phyloP scores from a whole-genome alignment of 2,113 vertebrate species.

The Oxyruncus cristatus region DNA sequence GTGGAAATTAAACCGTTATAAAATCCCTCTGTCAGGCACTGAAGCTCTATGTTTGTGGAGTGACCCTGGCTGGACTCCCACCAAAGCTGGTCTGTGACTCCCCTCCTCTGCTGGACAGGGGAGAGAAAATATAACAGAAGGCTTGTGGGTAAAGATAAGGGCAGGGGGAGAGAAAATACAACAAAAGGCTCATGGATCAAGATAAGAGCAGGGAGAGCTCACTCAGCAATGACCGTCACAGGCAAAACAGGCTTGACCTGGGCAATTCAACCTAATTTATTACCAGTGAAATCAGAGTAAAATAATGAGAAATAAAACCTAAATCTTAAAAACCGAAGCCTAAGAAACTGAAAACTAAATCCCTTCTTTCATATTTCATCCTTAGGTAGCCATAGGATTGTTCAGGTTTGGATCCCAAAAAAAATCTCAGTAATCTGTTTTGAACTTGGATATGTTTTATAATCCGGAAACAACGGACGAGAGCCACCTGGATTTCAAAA shows the following conservation, averaged over 20 bases:
- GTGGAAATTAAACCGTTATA: not conserved
- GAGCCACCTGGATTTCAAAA: not conserved
- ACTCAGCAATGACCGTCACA: not conserved
- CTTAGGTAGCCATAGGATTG: not conserved
- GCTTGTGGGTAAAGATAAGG: not conserved
- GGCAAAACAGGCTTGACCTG: not conserved
- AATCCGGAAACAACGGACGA: not conserved
- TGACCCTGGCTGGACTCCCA: not conserved
- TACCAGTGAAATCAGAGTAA: not conserved
- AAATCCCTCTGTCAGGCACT: not conserved
- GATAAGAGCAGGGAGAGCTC: not conserved
- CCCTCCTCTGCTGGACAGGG: not conserved
- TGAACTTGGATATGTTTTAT: not conserved
- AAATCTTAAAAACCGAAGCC: not conserved
- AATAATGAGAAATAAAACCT: not conserved
- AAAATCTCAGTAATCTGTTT: not conserved
- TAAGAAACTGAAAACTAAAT: not conserved
- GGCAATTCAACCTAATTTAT: not conserved
- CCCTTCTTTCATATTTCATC: not conserved
- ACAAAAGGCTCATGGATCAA: not conserved
- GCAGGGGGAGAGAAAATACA: not conserved
- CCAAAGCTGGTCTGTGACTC: not conserved
- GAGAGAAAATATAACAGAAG: not conserved
- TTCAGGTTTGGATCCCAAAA: not conserved
- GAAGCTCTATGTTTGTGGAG: not conserved